Base-by-base conservation (phyloP, 2,113 vertebrate species). In the Australoheros scitulus region DNA sequence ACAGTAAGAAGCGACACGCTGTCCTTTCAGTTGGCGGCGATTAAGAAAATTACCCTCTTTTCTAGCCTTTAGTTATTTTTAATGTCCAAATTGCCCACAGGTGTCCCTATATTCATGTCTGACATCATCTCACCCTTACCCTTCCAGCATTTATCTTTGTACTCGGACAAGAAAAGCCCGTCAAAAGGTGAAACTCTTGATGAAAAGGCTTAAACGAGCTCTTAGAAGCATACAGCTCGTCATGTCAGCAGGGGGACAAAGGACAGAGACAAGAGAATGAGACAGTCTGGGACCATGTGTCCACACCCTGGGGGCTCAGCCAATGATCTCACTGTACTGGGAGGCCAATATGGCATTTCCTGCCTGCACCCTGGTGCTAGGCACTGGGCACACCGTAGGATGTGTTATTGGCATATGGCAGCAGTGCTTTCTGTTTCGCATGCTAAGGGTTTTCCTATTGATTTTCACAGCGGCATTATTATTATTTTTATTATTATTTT, bases 341-440 rank as follows among this genome's bases (percentile, higher is more conserved):
- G 83, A 76, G 87, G 91, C 89, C 94, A 93, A 92, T 91, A 91
- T 91, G 92, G 82, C 88, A 87, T 79, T 95, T 94, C 93, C 92
- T 94, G 90, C 78, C 80, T 2, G 43, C 84, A 74, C 79, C 81
- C 80, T 78, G 77, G 64, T 70, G 84, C 63, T 11, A 7, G 64
- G 80, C 76, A 80, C 80, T 6, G 81, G 75, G 76, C 84, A 84
- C 83, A 59, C 85, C 76, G 47, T 55, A 76, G 59, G 85, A 75
- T 22, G 59, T 59, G 84, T 79, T 38, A 18, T 26, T 81, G 87
- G 63, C 93, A 93, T 92, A 93, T 94, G 93, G 93, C 84, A 3
- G 7, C 4, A 26, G 76, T 11, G 11, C 64, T 72, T 18, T 84
- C 86, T 83, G 70, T 83, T 87, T 60, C 47, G 41, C 82, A 85